Conservation (phyloP, 23 tunicate species). For the Trididemnum nubilum region DNA sequence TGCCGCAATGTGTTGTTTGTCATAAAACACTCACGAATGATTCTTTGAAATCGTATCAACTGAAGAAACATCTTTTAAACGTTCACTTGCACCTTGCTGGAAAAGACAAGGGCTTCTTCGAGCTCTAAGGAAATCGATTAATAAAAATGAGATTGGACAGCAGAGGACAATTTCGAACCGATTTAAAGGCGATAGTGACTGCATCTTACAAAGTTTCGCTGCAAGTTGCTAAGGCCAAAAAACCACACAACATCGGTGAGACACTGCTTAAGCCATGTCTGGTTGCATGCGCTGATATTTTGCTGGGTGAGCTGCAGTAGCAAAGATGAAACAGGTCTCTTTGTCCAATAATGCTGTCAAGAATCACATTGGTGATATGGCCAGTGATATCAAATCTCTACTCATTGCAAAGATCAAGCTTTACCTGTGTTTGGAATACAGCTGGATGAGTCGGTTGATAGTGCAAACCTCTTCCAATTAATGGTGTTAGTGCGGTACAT, state of each 20-base stretch:
- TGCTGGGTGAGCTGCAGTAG: slow-evolving; percentile 34
- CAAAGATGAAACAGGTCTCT: slow-evolving; percentile 37
- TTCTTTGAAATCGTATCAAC: slow-evolving; percentile 32
- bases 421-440: slow-evolving; percentile 61
- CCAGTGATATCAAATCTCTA: slow-evolving; percentile 49
- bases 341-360: slow-evolving; percentile 51
- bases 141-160: slow-evolving; percentile 44
- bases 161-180: slow-evolving; percentile 33
- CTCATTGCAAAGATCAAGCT: slow-evolving; percentile 43
- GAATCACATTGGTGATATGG: slow-evolving; percentile 38
- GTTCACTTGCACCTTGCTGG: slow-evolving; percentile 22
- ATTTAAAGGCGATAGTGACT: slow-evolving; percentile 39
- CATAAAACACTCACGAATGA: slow-evolving; percentile 13
- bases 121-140: slow-evolving; percentile 42
- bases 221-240: slow-evolving; percentile 29
- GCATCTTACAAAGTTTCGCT: slow-evolving; percentile 24
- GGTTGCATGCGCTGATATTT: slow-evolving; percentile 45
- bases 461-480: slow-evolving; percentile 32
- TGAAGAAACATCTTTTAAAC: slow-evolving; percentile 40
- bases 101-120: slow-evolving; percentile 53
- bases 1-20: slow-evolving; percentile 26
- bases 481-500: slow-evolving; percentile 54
- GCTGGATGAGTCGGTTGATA: slow-evolving; percentile 57
- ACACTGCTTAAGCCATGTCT: slow-evolving; percentile 34
- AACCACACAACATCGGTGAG: slow-evolving; percentile 43